Conservation (phyloP, 2,888 invertebrate species). For the Parnassius apollo region DNA sequence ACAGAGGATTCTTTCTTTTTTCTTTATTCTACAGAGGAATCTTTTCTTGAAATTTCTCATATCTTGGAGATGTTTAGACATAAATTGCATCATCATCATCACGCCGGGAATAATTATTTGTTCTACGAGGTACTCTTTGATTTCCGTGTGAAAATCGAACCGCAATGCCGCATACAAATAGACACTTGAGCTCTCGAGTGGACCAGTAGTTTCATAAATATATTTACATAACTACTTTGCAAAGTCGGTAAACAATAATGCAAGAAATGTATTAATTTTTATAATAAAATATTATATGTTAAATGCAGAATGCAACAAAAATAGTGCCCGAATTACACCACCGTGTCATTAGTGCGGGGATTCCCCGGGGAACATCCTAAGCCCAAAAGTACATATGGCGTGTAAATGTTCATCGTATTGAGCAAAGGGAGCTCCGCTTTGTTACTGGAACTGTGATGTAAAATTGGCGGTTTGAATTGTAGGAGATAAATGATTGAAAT, state of each 20-base stretch:
- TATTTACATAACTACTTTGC: too few relatives aligned
- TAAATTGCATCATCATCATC: too few relatives aligned
- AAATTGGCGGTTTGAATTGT: slow-evolving; percentile 2
- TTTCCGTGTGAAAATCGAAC: too few relatives aligned
- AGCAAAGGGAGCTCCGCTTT: slow-evolving; percentile 42
- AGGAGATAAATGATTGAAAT: slow-evolving; percentile 6
- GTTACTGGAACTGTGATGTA: neutral
- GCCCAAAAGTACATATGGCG: slow-evolving; percentile 77
- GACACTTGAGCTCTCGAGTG: too few relatives aligned
- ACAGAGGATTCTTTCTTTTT: too few relatives aligned
- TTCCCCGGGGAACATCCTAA: slow-evolving; percentile 55
- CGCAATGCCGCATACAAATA: too few relatives aligned
- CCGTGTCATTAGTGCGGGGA: slow-evolving; percentile 58
- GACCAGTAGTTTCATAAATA: too few relatives aligned
- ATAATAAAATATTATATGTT: slow-evolving; percentile 1
- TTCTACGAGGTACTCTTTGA: too few relatives aligned
- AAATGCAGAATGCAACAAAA: slow-evolving; percentile 11
- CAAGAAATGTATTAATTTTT: neutral
- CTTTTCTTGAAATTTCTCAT: too few relatives aligned
- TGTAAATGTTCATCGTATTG: slow-evolving; percentile 76
- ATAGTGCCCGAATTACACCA: slow-evolving; percentile 31
- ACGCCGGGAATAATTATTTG: too few relatives aligned
- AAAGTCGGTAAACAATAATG: neutral
- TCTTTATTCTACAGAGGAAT: too few relatives aligned
- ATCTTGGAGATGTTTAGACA: too few relatives aligned